Percentiles rank a stretch among this genome's conserved stretches.
phyloP scores from a whole-genome alignment of 2,113 vertebrate genomes.

The Orycteropus afer region DNA sequence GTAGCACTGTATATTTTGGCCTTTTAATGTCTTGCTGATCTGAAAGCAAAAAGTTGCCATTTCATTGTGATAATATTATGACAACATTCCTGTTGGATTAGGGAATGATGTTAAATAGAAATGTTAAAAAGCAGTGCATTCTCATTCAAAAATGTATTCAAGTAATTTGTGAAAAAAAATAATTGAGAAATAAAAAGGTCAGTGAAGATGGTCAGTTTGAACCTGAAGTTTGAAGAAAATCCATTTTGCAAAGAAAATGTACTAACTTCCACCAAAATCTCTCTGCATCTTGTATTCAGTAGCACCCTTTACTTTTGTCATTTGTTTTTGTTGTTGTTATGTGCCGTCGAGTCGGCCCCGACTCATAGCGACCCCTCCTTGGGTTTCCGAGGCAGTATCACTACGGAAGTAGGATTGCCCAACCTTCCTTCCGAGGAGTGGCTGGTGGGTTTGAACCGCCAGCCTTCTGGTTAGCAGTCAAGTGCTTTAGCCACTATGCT shows the following conservation, averaged over 20 bases:
- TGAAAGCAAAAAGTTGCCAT: conserved; percentile 61
- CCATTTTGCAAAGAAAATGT: neutral
- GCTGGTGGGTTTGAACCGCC: too few relatives aligned
- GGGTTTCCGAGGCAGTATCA: too few relatives aligned
- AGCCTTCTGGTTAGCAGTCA: too few relatives aligned
- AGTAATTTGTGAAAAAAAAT: neutral
- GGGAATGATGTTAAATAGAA: neutral
- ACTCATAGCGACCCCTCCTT: too few relatives aligned
- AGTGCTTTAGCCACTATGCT: too few relatives aligned
- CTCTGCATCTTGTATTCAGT: neutral
- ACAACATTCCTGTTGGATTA: conserved; percentile 26
- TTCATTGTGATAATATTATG: conserved; percentile 63
- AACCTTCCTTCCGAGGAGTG: too few relatives aligned
- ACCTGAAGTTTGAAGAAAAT: conserved; percentile 1
- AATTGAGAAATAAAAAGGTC: neutral
- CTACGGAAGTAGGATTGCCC: too few relatives aligned
- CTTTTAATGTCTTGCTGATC: conserved; percentile 43
- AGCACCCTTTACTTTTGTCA: neutral
- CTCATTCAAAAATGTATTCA: conserved; percentile 39
- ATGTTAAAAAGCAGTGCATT: neutral
- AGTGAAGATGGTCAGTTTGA: conserved; percentile 20
- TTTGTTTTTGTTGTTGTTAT: too few relatives aligned
- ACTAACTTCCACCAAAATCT: neutral
- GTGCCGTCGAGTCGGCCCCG: too few relatives aligned
- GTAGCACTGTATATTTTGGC: conserved; percentile 46